Base-by-base conservation (phyloP, 1,140 invertebrate genomes). In the Helicoverpa zea region DNA sequence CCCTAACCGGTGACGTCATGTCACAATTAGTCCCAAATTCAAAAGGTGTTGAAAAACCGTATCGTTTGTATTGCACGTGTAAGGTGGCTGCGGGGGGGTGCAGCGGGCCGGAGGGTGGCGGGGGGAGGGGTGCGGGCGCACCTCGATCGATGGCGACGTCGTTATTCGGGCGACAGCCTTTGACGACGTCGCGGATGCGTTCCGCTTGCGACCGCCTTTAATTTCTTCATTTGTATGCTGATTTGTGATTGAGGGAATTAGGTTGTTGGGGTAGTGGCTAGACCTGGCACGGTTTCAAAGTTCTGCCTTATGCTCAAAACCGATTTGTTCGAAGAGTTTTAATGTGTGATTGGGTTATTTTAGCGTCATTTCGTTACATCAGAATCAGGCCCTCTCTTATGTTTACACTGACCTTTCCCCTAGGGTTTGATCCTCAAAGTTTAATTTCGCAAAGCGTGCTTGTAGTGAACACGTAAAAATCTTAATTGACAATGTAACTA, bases 121-220 rank as follows among this genome's bases (percentile, higher is more conserved):
- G 73, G 61, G 79, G 75, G 72, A 18, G 79, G 72, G 81, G 10
- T 58, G 61, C 64, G 80, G 80, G 80, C 74, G 85, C 82, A 66
- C 66, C 81, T 79, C 85, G 92, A 94, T 94, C 92, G 92, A 94
- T 94, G 90, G 84, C 84, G 90, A 88, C 87, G 92, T 90, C 93
- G 91, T 94, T 94, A 94, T 94, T 93, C 92, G 92, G 92, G 87
- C 92, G 92, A 92, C 92, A 94, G 91, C 92, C 92, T 92, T 93
- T 92, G 91, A 94, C 91, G 89, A 88, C 88, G 90, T 85, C 87
- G 86, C 85, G 84, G 76, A 49, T 77, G 23, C 70, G 75, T 72
- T 75, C 83, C 80, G 52, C 70, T 84, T 82, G 66, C 47, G 43
- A 23, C 59, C 64, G 16, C 18, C 29, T 79, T 79, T 79, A 68